Conservation (phyloP, 2,797 vertebrate species). For the Acipenser oxyrinchus region DNA sequence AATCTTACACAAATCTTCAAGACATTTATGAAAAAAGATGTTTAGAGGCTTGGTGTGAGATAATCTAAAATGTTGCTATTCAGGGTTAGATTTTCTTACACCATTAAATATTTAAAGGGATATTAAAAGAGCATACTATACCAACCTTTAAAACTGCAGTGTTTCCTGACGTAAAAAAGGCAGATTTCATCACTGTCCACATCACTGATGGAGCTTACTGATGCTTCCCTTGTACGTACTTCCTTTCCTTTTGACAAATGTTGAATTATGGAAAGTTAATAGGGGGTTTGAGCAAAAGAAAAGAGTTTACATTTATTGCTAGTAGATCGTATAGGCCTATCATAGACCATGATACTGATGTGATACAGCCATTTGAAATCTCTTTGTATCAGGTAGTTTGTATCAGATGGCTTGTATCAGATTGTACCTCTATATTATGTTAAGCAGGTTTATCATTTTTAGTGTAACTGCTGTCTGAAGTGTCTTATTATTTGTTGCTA, state of each 20-base stretch:
- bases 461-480: no score
- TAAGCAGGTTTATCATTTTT: neutral
- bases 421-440: neutral
- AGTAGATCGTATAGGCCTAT: neutral
- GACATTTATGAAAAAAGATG: neutral
- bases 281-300: no score
- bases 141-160: slow-evolving; percentile 65
- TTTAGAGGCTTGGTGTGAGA: neutral
- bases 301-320: neutral
- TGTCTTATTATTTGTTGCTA: neutral
- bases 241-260: neutral
- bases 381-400: neutral
- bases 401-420: neutral
- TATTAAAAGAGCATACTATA: slow-evolving; percentile 18
- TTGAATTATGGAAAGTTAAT: no score
- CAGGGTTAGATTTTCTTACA: neutral
- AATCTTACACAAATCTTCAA: neutral
- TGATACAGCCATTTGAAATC: neutral
- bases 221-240: neutral
- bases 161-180: slow-evolving; percentile 58
- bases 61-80: neutral
- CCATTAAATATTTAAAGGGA: neutral
- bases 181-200: slow-evolving; percentile 67
- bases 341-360: neutral
- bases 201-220: slow-evolving; percentile 31